A percentile compares a stretch with the other conserved stretches of the same genome.
Evolutionary conservation across 2,888 invertebrate species (phyloP).

Genomic region (Sceliomorpha sp.): DNA sequence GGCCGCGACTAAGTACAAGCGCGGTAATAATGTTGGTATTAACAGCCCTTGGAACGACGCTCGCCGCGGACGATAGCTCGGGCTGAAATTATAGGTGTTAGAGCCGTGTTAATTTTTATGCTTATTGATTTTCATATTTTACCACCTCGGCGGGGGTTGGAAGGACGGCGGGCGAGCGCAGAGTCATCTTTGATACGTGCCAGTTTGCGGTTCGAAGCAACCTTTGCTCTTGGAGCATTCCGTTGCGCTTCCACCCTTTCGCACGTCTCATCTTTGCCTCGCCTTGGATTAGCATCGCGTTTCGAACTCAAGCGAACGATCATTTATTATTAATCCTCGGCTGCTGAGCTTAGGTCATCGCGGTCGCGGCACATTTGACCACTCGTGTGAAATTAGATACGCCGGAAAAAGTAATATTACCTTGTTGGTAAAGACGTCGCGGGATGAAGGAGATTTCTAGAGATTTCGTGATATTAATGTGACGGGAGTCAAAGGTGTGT

Average conservation of each 20-base stretch:
- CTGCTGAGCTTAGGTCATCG: not conserved
- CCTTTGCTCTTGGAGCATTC: constrained; percentile 25
- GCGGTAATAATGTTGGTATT: constrained; percentile 77
- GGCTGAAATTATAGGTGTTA: constrained; percentile 72
- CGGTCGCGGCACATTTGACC: too few relatives aligned
- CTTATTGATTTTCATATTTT: constrained; percentile 79
- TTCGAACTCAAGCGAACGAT: constrained; percentile 3
- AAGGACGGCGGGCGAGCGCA: constrained; percentile 6
- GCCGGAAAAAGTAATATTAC: too few relatives aligned
- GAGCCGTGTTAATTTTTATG: constrained; percentile 77
- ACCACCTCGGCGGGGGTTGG: constrained; percentile 65
- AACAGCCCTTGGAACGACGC: constrained; percentile 66
- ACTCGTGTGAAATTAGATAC: too few relatives aligned
- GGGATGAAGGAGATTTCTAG: too few relatives aligned
- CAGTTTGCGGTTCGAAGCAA: constrained; percentile 44
- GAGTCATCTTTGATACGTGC: too few relatives aligned
- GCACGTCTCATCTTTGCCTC: not conserved
- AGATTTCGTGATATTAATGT: too few relatives aligned
- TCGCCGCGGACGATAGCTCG: constrained; percentile 51
- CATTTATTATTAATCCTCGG: constrained; percentile 35
- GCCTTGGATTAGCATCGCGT: constrained; percentile 16
- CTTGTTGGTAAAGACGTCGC: too few relatives aligned
- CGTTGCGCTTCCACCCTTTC: constrained; percentile 8
- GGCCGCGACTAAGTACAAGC: constrained; percentile 61
- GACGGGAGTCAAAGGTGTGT: too few relatives aligned